Evolutionary conservation across 2,797 vertebrate species (phyloP).

Genomic region (Tachyglossus aculeatus): DNA sequence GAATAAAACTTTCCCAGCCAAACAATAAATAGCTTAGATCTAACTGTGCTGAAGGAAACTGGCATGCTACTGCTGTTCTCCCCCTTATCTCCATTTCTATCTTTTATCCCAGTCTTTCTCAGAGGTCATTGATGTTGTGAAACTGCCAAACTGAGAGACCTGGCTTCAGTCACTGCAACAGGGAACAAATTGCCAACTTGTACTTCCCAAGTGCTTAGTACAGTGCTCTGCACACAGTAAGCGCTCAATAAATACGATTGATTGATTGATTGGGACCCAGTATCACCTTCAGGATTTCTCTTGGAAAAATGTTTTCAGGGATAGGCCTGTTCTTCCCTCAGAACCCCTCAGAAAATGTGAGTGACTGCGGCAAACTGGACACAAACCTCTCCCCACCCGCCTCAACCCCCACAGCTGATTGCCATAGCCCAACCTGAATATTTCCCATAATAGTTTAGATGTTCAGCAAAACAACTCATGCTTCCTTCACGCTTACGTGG

Average conservation of each 20-base stretch:
- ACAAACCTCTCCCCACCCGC: too few species aligned
- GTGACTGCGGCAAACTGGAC: conserved; percentile 28
- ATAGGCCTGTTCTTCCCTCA: conserved; percentile 21
- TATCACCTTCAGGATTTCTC: conserved; percentile 34
- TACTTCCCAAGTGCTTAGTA: too few species aligned
- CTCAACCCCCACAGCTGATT: too few species aligned
- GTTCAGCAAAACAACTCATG: too few species aligned
- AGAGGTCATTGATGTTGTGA: conserved; percentile 43
- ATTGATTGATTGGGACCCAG: conserved; percentile 51
- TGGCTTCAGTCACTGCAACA: conserved; percentile 63
- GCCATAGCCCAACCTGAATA: too few species aligned
- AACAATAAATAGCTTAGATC: background rate
- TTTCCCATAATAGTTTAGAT: too few species aligned
- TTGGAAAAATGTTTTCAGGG: conserved; percentile 30
- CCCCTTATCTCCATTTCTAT: fast-evolving
- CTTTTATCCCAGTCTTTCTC: conserved; percentile 46
- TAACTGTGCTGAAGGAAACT: background rate
- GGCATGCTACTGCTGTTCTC: background rate
- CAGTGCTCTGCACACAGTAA: too few species aligned
- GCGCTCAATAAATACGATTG: too few species aligned
- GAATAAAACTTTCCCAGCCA: too few species aligned
- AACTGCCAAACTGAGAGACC: conserved; percentile 43
- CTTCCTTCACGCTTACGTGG: too few species aligned
- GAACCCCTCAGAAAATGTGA: conserved; percentile 15
- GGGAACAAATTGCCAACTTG: too few species aligned